Evolutionary conservation across 2,797 vertebrate species (phyloP).

Genomic region (Pachyuromys duprasi): DNA sequence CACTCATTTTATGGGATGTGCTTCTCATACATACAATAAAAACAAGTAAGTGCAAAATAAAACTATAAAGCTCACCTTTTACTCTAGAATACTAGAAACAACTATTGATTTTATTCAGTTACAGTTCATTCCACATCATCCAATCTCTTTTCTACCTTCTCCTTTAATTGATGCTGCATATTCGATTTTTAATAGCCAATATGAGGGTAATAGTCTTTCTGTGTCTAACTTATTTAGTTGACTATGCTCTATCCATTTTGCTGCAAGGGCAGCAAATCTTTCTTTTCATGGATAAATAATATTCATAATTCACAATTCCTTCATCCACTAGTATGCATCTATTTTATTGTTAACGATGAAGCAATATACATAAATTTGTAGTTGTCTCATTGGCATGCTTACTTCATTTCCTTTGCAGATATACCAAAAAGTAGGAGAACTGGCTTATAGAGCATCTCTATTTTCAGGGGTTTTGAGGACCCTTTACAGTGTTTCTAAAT

Average conservation of each 20-base stretch:
- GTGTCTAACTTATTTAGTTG: not conserved
- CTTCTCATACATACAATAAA: not conserved
- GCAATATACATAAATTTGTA: not conserved
- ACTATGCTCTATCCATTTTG: not conserved
- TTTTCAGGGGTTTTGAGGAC: not conserved
- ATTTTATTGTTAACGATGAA: not conserved
- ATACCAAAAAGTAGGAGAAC: not conserved
- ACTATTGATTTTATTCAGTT: not conserved
- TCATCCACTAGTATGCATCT: not conserved
- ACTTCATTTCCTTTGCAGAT: not conserved
- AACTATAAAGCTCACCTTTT: not conserved
- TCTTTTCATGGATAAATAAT: not conserved
- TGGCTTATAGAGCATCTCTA: not conserved
- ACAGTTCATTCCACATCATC: not conserved
- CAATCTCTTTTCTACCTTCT: no score
- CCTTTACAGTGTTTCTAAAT: not conserved
- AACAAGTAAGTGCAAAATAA: not conserved
- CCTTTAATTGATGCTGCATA: not conserved
- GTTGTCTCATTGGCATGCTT: not conserved
- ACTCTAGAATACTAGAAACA: not conserved
- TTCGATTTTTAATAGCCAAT: not conserved
- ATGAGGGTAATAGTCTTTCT: not conserved
- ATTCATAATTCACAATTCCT: not conserved
- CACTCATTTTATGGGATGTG: not conserved
- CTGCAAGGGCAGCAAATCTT: not conserved